Base-by-base conservation (phyloP, 1,140 invertebrate species). In the Archegozetes longisetosus region DNA sequence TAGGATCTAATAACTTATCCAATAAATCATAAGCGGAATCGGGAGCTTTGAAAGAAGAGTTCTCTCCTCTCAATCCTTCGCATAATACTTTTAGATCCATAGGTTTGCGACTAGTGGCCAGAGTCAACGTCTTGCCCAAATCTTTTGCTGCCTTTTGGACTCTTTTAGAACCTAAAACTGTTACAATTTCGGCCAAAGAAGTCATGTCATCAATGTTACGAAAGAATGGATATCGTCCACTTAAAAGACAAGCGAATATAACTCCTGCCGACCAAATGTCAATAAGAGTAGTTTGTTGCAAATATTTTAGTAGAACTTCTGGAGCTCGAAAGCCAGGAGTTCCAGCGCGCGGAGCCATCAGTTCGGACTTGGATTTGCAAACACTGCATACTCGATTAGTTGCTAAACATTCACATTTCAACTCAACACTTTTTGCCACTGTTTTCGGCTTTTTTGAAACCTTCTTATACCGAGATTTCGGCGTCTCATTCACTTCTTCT, bases 191-290 rank as follows among this genome's bases (percentile, higher is more conserved):
- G 53, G 85, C 83, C 28, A 92, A 72, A 28, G 86, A 84, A 25
- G 82, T 80, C 53, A 84, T 73, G 68, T 89, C 86, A 71, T 89
- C 85, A 46, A 81, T 78, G 6, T 84, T 83, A 61, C 82, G 79
- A 68, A 92, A 88, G 69, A 92, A 86, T 27, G 85, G 85, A 74
- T 86, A 87, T 2, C 84, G 80, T 20, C 81, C 80, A 66, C 82
- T 84, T 6, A 91, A 73, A 60, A 88, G 80, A 54, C 82, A 84
- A 2, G 89, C 70, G 66, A 92, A 79, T 60, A 92, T 88, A 3
- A 92, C 82, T 40, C 89, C 89, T 47, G 80, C 80, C 32, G 88
- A 85, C 89, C 89, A 93, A 57, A 90, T 78, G 74, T 94, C 89
- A 61, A 94, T 83, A 64, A 84, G 85, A 77, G 82, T 80, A 4